Percentiles rank a stretch among this genome's conserved stretches.
Evolutionary conservation across 2,797 vertebrate species (phyloP).

Genomic region (Poecilia gillii): DNA sequence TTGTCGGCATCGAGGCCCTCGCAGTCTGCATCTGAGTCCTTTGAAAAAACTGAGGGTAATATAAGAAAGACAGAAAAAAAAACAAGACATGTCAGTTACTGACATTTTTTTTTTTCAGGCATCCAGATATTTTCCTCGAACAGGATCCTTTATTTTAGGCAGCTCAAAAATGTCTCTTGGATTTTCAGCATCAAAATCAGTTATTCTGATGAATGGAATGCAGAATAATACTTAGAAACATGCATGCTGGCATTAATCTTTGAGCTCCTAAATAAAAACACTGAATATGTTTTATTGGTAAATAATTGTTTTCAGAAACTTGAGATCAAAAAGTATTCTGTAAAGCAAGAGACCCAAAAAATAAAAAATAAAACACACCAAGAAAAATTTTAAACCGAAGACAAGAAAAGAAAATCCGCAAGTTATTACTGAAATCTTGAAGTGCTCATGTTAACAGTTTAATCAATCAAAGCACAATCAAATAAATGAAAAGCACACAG

Average conservation of each 20-base stretch:
- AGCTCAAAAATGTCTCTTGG: not conserved
- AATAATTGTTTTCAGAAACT: slow-evolving; percentile 7
- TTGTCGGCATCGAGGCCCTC: slow-evolving; percentile 90
- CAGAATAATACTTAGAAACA: slow-evolving; percentile 10
- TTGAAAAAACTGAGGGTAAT: slow-evolving; percentile 90
- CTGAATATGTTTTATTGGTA: not conserved
- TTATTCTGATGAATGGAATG: slow-evolving; percentile 9
- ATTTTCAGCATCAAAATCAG: slow-evolving; percentile 6
- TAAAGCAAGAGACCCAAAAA: slow-evolving; percentile 5
- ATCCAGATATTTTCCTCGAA: slow-evolving; percentile 24
- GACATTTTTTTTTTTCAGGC: slow-evolving; percentile 22
- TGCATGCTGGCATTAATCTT: not conserved
- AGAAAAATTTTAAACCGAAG: not conserved
- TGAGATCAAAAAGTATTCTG: not conserved
- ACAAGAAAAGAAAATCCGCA: slow-evolving; percentile 2
- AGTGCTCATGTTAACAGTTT: not conserved
- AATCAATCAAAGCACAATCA: not conserved
- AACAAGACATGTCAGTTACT: slow-evolving; percentile 21
- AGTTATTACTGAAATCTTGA: not conserved
- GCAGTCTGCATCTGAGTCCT: slow-evolving; percentile 95
- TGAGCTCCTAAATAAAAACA: not conserved
- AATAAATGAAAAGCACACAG: not conserved
- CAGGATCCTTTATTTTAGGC: slow-evolving; percentile 25
- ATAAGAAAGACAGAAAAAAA: slow-evolving; percentile 42
- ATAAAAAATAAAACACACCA: slow-evolving; percentile 16